These are phyloP conservation scores for Hemistola chrysoprasaria DNA, from an alignment of 2,888 invertebrate species.

Conservation along the genomic window DNA sequence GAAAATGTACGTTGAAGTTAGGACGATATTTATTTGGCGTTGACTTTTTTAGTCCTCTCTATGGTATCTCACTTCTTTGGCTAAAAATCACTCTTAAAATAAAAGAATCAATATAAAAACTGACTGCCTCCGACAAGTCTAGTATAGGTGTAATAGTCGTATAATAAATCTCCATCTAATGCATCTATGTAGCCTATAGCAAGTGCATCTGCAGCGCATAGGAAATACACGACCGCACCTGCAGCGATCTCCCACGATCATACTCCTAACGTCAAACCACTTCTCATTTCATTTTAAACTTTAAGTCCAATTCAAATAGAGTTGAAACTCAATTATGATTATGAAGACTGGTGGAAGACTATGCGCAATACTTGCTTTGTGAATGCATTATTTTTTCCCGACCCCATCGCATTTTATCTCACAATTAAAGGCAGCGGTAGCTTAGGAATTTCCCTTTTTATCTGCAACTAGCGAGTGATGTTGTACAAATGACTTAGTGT, in stretches of 20 bases:
- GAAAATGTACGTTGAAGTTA: no score
- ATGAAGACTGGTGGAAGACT: neutral
- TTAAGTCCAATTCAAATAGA: constrained; percentile 8
- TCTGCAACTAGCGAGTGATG: neutral
- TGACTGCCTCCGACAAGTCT: no score
- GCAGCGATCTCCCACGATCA: constrained; percentile 73
- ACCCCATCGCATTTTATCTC: constrained; percentile 15
- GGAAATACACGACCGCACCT: constrained; percentile 66
- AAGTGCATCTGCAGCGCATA: constrained; percentile 65
- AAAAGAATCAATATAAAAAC: no score
- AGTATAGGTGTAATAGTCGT: no score
- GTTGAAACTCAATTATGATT: neutral
- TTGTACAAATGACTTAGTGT: neutral
- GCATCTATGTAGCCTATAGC: constrained; percentile 28
- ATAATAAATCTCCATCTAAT: constrained; percentile 10
- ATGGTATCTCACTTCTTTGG: no score
- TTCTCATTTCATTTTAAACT: constrained; percentile 5
- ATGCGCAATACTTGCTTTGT: constrained; percentile 7
- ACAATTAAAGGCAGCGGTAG: constrained; percentile 14
- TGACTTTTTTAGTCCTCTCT: no score
- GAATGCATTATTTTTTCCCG: constrained; percentile 20
- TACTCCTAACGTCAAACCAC: constrained; percentile 32
- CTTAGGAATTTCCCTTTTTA: constrained; percentile 20
- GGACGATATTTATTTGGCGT: neutral
- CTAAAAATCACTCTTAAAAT: no score